phyloP scores from a whole-genome alignment of 2,797 vertebrate species.

The Meda fulgida region DNA sequence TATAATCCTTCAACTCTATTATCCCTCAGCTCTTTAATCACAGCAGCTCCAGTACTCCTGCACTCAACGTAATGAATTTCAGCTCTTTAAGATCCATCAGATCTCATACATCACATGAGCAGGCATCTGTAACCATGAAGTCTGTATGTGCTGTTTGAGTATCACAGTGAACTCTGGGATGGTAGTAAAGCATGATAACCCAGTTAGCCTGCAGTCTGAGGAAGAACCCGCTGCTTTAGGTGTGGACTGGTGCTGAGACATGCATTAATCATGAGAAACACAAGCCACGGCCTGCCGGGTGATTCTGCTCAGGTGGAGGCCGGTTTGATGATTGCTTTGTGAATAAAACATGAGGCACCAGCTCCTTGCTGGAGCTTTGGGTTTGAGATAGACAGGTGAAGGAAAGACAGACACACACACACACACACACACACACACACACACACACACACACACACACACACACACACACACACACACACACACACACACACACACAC shows the following conservation, averaged over 20 bases:
- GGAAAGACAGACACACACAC: background rate
- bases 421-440: background rate
- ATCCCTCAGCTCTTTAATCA: no score
- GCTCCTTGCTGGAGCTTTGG: conserved; percentile 39
- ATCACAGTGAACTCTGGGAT: background rate
- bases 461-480: no score
- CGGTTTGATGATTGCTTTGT: conserved; percentile 70
- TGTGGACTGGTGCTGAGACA: conserved; percentile 59
- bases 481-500: background rate
- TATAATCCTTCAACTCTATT: no score
- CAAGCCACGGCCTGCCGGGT: conserved; percentile 70
- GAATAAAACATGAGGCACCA: conserved; percentile 76
- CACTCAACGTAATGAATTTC: no score
- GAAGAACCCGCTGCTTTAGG: background rate
- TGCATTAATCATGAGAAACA: conserved; percentile 76
- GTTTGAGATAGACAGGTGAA: conserved; percentile 12
- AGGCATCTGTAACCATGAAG: background rate
- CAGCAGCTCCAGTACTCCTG: no score
- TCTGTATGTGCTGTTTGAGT: background rate
- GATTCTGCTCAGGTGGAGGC: conserved; percentile 61
- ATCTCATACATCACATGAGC: background rate
- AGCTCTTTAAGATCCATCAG: background rate
- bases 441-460: no score
- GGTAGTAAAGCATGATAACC: background rate
- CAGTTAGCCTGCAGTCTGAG: background rate